Evolutionary conservation across 1,140 invertebrate species (phyloP), one percentile per base, ranked within the genome.

Genomic region (Tetramorium alpestre): DNA sequence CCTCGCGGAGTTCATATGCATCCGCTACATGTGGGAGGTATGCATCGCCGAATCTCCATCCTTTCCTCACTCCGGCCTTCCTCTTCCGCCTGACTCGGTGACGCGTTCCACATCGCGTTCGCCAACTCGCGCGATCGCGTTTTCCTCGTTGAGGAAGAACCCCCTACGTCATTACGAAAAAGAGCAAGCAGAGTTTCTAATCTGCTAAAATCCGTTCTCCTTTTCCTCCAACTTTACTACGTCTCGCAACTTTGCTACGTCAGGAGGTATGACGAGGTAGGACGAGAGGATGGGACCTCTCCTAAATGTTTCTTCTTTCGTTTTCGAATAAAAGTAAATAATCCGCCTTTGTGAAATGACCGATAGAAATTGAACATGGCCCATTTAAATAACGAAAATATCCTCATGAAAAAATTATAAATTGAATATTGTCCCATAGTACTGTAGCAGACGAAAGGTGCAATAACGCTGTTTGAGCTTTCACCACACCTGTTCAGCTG

Each of bases 111-210:
- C 38, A 41, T 70, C 70, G 72, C n/a, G 56, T 72, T 60, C 56
- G 62, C 77, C 77, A 81, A 81, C 77, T 56, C 62, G 33, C 77
- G 64, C 22, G 64, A 73, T 82, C 80, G 80, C 69, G 25, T 73
- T 47, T 33, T 44, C 28, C 38, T 49, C 54, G 54, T 84, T 28
- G 69, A 62, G 64, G 58, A 62, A 70, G 62, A 65, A 47, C 62
- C 18, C 51, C 56, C 25, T 58, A 22, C 18, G 62, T 84, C 86
- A 84, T 89, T 85, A 76, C 78, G 82, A 90, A 89, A 87, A 85
- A 90, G 88, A 73, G 41, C 62, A 64, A 47, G 25, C 25, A 28
- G 54, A 85, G 88, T 76, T 89, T 88, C 73, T 81, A 88, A 84
- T 90, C 76, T 65, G 58, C 76, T 90, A 88, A 90, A 90, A 88